A percentile compares a stretch with the other conserved stretches of the same genome.
These are phyloP conservation scores for Strix aluco DNA, from an alignment of 2,113 vertebrate species.

Conservation along the genomic window DNA sequence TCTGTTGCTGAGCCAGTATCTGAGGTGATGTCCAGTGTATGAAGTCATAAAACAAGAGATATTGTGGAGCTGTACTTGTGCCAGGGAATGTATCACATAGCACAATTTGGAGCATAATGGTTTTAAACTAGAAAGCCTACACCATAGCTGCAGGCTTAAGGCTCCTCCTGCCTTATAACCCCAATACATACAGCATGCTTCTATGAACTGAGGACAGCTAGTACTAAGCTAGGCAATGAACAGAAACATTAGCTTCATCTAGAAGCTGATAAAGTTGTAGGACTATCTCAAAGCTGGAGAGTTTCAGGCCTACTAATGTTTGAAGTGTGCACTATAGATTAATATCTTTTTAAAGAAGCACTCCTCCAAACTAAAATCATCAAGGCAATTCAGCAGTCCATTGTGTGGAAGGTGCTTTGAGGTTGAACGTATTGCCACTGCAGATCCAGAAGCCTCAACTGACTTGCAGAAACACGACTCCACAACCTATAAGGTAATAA, in stretches of 20 bases:
- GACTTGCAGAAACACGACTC: no score
- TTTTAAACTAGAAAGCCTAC: background rate
- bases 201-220: background rate
- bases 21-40: background rate
- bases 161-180: background rate
- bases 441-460: background rate
- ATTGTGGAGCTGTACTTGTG: background rate
- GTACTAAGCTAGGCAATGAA: background rate
- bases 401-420: background rate
- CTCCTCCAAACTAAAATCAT: background rate
- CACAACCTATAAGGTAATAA: no score
- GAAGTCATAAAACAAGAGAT: background rate
- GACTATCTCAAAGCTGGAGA: background rate
- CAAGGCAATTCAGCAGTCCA: background rate
- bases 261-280: background rate
- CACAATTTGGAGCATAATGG: background rate
- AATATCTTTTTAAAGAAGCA: background rate
- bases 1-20: slow-evolving; percentile 11
- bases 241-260: background rate
- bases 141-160: background rate
- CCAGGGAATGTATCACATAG: background rate
- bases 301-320: background rate
- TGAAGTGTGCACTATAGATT: rapidly evolving
- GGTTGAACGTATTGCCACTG: background rate
- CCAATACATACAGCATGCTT: background rate